Percentiles rank a stretch among this genome's conserved stretches.
phyloP scores from a whole-genome alignment of 2,113 vertebrate species.

The Nycticryphes semicollaris region DNA sequence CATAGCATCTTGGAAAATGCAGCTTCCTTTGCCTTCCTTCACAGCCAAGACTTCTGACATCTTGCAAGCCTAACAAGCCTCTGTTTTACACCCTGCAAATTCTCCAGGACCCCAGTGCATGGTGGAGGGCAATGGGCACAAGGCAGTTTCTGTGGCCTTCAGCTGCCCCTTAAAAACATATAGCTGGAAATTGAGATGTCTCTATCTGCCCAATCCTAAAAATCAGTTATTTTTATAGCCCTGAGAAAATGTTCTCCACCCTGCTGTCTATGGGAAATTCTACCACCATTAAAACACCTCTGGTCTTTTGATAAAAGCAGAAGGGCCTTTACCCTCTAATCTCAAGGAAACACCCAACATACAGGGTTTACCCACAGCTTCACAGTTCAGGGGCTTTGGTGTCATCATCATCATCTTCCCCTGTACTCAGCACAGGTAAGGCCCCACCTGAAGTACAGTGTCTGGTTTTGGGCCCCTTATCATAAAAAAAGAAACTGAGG shows the following conservation, averaged over 20 bases:
- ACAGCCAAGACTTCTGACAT: background rate
- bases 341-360: background rate
- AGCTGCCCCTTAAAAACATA: background rate
- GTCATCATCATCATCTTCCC: background rate
- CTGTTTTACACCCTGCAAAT: background rate
- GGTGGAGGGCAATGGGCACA: background rate
- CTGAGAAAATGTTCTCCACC: background rate
- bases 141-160: background rate
- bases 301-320: background rate
- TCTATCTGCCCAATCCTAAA: background rate
- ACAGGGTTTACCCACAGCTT: background rate
- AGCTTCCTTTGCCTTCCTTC: background rate
- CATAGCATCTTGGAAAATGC: background rate
- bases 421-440: no score
- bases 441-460: no score
- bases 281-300: background rate
- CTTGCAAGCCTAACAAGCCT: background rate
- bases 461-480: no score
- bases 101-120: background rate
- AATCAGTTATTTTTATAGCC: background rate
- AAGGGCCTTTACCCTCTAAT: background rate
- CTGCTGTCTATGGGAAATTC: background rate
- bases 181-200: fast-evolving
- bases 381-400: background rate
- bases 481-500: no score